These are phyloP conservation scores for Eupristina koningsbergeri DNA, from an alignment of 1,140 invertebrate genomes.

Conservation along the genomic window DNA sequence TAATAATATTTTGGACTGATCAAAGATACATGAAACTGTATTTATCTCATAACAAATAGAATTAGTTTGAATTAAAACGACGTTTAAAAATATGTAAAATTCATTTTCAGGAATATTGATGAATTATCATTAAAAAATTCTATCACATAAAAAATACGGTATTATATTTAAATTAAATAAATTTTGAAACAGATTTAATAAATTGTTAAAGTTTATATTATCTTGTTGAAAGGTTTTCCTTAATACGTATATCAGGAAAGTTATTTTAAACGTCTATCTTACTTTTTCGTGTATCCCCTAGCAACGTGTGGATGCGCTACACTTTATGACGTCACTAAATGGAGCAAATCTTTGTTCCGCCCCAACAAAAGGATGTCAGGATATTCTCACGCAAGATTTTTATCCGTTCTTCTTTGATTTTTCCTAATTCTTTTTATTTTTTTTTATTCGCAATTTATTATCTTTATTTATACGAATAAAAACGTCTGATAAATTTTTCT, in stretches of 20 bases:
- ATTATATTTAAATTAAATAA: too few species aligned
- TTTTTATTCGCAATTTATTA: not conserved
- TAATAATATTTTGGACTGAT: too few species aligned
- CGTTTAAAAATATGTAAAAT: too few species aligned
- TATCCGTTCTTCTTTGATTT: not conserved
- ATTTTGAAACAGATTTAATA: too few species aligned
- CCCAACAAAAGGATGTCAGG: slow-evolving; percentile 59
- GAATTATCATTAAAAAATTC: too few species aligned
- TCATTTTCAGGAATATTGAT: too few species aligned
- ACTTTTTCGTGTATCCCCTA: slow-evolving; percentile 54
- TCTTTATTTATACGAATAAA: not conserved
- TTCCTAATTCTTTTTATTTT: slow-evolving; percentile 5
- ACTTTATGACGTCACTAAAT: slow-evolving; percentile 62
- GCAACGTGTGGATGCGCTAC: slow-evolving; percentile 56
- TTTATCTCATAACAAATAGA: too few species aligned
- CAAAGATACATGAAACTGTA: too few species aligned
- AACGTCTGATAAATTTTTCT: too few species aligned
- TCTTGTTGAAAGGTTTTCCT: not conserved
- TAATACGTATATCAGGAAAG: not conserved
- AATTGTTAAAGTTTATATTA: not conserved
- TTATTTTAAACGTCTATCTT: not conserved
- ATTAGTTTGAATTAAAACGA: too few species aligned
- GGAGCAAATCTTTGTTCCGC: slow-evolving; percentile 65
- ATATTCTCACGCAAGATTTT: slow-evolving; percentile 11
- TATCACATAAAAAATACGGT: too few species aligned